Conservation (phyloP, 1,140 invertebrate genomes). For the Octopus sinensis region DNA sequence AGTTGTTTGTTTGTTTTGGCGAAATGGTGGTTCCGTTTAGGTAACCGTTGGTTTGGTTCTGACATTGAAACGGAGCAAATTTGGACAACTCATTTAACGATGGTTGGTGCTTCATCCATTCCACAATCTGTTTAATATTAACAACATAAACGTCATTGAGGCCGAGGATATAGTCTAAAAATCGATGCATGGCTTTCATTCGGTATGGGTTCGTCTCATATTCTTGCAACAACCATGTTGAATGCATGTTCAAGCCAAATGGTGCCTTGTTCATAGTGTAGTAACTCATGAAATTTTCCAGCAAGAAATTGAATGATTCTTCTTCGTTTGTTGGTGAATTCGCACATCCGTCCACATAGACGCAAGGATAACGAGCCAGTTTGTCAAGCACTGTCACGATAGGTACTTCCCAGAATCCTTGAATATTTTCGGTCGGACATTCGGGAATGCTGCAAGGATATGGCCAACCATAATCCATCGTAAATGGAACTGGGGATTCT, state of each 20-base stretch:
- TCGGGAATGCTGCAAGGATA: slow-evolving; percentile 40
- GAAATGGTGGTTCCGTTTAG: too few species aligned
- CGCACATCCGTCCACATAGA: slow-evolving; percentile 37
- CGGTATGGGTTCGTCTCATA: slow-evolving; percentile 24
- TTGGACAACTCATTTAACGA: slow-evolving; percentile 25
- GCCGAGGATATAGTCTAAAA: slow-evolving; percentile 33
- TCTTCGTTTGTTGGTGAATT: slow-evolving; percentile 32
- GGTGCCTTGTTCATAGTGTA: slow-evolving; percentile 40
- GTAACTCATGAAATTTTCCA: slow-evolving; percentile 42
- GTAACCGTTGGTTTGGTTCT: neutral
- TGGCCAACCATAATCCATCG: slow-evolving; percentile 39
- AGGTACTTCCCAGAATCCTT: slow-evolving; percentile 46
- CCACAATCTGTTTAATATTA: slow-evolving; percentile 39
- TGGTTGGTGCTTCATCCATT: slow-evolving; percentile 41
- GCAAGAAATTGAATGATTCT: slow-evolving; percentile 34
- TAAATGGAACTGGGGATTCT: slow-evolving; percentile 36
- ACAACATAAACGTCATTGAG: slow-evolving; percentile 44
- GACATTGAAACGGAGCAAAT: neutral
- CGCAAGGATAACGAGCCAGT: slow-evolving; percentile 34
- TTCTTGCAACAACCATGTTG: slow-evolving; percentile 37
- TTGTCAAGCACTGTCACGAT: slow-evolving; percentile 38
- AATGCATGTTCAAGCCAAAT: slow-evolving; percentile 42
- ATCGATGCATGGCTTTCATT: slow-evolving; percentile 38
- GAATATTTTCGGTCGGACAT: slow-evolving; percentile 34
- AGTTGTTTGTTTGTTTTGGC: too few species aligned